These are phyloP conservation scores for Hippolais icterina DNA, from an alignment of 2,113 vertebrate genomes.

Conservation along the genomic window DNA sequence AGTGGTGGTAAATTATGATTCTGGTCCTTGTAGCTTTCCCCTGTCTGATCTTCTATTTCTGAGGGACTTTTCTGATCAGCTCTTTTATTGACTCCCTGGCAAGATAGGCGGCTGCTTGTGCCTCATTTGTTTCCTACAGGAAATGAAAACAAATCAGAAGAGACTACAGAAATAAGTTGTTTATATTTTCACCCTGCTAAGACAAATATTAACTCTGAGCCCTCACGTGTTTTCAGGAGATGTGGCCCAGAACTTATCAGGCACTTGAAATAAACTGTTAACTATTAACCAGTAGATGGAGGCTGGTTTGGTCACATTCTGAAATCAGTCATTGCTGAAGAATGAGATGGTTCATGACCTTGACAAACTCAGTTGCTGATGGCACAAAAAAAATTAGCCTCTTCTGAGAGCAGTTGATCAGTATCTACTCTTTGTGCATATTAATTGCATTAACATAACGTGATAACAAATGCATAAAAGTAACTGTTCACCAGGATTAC, in stretches of 20 bases:
- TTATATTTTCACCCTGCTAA: not conserved
- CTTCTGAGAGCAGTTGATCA: not conserved
- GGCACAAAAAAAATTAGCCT: not conserved
- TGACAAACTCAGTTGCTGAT: not conserved
- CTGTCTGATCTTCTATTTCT: not conserved
- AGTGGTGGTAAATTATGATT: not conserved
- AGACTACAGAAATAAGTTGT: not conserved
- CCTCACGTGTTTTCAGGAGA: not conserved
- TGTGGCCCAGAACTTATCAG: not conserved
- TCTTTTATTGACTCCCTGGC: not conserved
- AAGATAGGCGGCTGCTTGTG: not conserved
- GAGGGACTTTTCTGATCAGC: not conserved
- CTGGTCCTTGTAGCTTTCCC: not conserved
- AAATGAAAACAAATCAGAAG: not conserved
- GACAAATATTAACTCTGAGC: conserved; percentile 50
- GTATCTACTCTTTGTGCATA: not conserved
- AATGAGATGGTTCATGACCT: not conserved
- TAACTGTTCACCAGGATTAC: not conserved
- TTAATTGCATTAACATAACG: not conserved
- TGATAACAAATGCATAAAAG: not conserved
- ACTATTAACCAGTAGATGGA: conserved; percentile 14
- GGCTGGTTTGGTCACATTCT: not conserved
- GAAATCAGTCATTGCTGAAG: not conserved
- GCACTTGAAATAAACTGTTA: conserved; percentile 23
- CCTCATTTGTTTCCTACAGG: not conserved